phyloP scores from a whole-genome alignment of 2,113 vertebrate species.

The Apistogramma diplotaenia region DNA sequence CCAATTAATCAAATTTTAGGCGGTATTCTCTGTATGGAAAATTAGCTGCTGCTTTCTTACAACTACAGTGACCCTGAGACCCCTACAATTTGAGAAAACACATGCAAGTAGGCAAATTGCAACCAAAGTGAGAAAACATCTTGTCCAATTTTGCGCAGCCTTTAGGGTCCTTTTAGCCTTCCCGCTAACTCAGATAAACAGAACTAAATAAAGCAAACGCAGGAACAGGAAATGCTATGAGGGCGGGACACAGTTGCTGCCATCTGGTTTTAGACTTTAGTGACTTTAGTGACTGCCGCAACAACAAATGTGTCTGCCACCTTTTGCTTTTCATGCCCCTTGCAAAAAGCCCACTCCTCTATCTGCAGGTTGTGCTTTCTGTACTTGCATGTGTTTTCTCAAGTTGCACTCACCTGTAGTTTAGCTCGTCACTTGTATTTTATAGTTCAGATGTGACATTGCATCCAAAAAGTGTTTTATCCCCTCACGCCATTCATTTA shows the following conservation, averaged over 20 bases:
- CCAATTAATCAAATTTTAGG: not conserved
- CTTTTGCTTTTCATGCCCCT: not conserved
- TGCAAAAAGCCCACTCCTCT: not conserved
- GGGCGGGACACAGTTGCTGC: not conserved
- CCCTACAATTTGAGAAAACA: not conserved
- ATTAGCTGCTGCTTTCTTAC: not conserved
- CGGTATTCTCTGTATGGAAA: not conserved
- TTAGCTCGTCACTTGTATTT: not conserved
- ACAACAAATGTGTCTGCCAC: not conserved
- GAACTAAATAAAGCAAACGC: not conserved
- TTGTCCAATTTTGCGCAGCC: not conserved
- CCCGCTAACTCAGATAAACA: not conserved
- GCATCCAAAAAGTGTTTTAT: rapidly evolving
- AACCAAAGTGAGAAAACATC: not conserved
- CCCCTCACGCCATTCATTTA: not conserved
- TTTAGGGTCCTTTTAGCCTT: not conserved
- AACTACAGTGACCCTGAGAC: not conserved
- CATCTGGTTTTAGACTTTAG: not conserved
- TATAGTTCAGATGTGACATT: not conserved
- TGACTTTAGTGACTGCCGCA: not conserved
- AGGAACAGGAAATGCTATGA: not conserved
- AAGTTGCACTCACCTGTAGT: not conserved
- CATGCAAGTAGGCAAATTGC: not conserved
- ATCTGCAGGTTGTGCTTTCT: not conserved
- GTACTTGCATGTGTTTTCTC: not conserved